These are phyloP conservation scores for Pseudanteris insignis DNA, from an alignment of 2,888 invertebrate genomes.

Conservation along the genomic window DNA sequence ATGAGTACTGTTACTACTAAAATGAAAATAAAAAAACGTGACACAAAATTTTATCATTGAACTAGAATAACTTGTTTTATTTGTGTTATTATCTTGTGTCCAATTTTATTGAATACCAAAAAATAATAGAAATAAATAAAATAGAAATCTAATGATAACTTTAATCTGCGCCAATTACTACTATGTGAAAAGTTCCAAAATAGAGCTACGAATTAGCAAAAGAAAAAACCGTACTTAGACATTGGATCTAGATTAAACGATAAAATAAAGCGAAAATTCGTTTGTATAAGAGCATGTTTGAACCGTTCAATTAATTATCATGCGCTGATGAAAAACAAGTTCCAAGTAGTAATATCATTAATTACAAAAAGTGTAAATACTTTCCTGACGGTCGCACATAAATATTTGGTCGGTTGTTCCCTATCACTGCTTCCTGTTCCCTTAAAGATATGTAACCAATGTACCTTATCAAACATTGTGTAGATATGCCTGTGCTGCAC, in stretches of 20 bases:
- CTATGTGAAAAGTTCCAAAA: constrained; percentile 15
- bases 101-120: too few species aligned
- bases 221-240: constrained; percentile 25
- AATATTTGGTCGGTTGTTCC: constrained; percentile 43
- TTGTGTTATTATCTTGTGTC: too few species aligned
- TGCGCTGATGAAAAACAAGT: constrained; percentile 21
- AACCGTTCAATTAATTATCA: constrained; percentile 17
- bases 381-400: constrained; percentile 43
- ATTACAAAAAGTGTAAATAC: constrained; percentile 42
- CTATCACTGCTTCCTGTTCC: constrained; percentile 42
- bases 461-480: constrained; percentile 49
- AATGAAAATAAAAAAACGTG: too few species aligned
- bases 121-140: too few species aligned
- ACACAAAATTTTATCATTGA: too few species aligned
- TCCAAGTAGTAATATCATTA: constrained; percentile 35
- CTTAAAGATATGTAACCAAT: constrained; percentile 42
- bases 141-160: too few species aligned
- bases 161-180: too few species aligned
- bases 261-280: constrained; percentile 7
- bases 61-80: too few species aligned
- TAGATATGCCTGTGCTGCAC: constrained; percentile 53
- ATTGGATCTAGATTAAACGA: constrained; percentile 11
- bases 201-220: constrained; percentile 29
- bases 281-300: constrained; percentile 27
- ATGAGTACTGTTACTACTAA: too few species aligned